phyloP scores from a whole-genome alignment of 2,113 vertebrate species.

The Hemiprocne comata region DNA sequence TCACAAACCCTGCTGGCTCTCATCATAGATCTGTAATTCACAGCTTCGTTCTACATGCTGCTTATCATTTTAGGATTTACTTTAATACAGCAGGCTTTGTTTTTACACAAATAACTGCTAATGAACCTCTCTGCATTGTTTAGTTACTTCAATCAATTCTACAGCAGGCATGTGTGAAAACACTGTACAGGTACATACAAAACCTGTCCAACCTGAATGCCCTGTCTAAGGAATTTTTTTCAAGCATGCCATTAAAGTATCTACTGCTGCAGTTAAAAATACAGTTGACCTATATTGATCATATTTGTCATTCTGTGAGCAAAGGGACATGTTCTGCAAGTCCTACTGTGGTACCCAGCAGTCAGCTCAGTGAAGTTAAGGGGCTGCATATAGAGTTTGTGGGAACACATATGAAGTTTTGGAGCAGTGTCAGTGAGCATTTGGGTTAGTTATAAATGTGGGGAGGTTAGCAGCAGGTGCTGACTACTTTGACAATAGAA shows the following conservation, averaged over 20 bases:
- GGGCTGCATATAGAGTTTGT: not conserved
- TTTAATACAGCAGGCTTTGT: not conserved
- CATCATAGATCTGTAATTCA: not conserved
- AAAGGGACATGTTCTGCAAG: not conserved
- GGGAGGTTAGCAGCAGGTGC: not conserved
- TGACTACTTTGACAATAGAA: not conserved
- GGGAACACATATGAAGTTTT: not conserved
- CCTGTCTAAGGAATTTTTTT: not conserved
- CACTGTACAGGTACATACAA: not conserved
- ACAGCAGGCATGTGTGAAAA: not conserved
- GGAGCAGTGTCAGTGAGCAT: not conserved
- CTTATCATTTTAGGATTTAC: not conserved
- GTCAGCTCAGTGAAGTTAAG: not conserved
- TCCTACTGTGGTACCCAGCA: not conserved
- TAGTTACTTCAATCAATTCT: not conserved
- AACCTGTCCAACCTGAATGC: not conserved
- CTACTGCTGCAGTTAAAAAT: not conserved
- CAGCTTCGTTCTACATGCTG: not conserved
- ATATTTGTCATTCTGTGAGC: not conserved
- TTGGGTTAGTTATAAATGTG: not conserved
- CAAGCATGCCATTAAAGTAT: not conserved
- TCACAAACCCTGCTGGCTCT: not conserved
- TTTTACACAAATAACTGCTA: not conserved
- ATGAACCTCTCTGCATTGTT: not conserved
- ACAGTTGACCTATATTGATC: not conserved